Percentiles rank a stretch among this genome's conserved stretches.
Evolutionary conservation across 2,113 vertebrate species (phyloP).

Genomic region (Tapirus terrestris): DNA sequence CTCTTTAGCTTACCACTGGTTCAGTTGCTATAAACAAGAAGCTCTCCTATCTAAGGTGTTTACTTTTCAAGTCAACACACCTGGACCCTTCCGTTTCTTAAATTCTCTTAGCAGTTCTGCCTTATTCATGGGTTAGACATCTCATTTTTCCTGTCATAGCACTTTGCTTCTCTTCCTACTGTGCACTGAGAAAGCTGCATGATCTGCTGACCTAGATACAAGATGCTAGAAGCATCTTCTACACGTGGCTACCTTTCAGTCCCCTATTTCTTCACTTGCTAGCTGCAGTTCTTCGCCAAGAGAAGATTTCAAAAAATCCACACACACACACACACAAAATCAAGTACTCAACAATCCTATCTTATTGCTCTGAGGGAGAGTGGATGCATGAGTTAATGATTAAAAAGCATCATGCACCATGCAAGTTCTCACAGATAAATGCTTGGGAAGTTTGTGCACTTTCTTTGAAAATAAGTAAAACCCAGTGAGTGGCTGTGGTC

Average conservation of each 20-base stretch:
- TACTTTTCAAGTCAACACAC: constrained; percentile 51
- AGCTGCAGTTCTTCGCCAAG: neutral
- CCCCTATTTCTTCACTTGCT: neutral
- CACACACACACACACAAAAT: neutral
- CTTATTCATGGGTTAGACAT: neutral
- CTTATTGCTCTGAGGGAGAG: neutral
- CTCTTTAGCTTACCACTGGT: neutral
- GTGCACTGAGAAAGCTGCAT: neutral
- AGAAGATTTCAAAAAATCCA: neutral
- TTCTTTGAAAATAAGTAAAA: neutral
- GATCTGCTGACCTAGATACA: neutral
- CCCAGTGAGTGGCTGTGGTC: neutral
- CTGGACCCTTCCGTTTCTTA: neutral
- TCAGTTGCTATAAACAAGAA: constrained; percentile 3
- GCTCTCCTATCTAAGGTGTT: neutral
- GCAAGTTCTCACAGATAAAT: neutral
- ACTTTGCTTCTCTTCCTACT: neutral
- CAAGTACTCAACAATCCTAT: neutral
- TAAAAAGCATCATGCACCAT: neutral
- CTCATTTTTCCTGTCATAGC: neutral
- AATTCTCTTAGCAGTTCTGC: neutral
- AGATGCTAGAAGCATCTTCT: neutral
- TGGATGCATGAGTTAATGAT: neutral
- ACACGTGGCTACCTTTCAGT: neutral
- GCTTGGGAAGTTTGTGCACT: neutral